These are phyloP conservation scores for Eonycteris spelaea DNA, from an alignment of 2,113 vertebrate species.

Conservation along the genomic window DNA sequence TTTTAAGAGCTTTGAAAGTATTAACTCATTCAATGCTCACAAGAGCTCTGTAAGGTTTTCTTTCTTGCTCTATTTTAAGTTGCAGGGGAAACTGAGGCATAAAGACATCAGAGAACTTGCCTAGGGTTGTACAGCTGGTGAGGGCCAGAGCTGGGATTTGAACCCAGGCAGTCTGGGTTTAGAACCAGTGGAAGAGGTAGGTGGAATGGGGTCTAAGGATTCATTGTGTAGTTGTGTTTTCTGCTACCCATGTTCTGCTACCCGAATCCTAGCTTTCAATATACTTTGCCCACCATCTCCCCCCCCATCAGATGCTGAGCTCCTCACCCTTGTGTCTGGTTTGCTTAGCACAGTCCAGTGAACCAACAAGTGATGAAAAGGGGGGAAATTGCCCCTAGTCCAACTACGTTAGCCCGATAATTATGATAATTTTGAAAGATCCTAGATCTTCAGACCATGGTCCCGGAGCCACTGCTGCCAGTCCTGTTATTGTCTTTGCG, in stretches of 20 bases:
- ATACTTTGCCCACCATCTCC: fast-evolving
- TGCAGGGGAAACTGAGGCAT: background rate
- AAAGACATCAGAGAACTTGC: background rate
- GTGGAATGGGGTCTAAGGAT: too few relatives aligned
- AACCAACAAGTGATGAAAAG: background rate
- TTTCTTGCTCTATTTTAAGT: background rate
- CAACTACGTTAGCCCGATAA: background rate
- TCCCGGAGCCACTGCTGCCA: background rate
- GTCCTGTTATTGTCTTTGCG: background rate
- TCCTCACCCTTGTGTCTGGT: background rate
- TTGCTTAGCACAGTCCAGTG: background rate
- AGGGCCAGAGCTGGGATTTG: background rate
- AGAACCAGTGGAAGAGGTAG: background rate
- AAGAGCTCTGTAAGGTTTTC: background rate
- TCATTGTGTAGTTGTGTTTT: too few relatives aligned
- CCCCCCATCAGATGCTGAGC: background rate
- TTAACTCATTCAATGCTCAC: background rate
- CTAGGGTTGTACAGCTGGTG: background rate
- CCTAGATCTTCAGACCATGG: background rate
- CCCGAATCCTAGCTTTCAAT: fast-evolving
- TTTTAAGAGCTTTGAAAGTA: background rate
- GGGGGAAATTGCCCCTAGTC: background rate
- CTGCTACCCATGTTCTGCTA: background rate
- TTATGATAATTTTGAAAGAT: background rate
- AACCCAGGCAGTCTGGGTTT: background rate